These are phyloP conservation scores for Macrocentrus cingulum DNA, from an alignment of 1,140 invertebrate species.

Conservation along the genomic window DNA sequence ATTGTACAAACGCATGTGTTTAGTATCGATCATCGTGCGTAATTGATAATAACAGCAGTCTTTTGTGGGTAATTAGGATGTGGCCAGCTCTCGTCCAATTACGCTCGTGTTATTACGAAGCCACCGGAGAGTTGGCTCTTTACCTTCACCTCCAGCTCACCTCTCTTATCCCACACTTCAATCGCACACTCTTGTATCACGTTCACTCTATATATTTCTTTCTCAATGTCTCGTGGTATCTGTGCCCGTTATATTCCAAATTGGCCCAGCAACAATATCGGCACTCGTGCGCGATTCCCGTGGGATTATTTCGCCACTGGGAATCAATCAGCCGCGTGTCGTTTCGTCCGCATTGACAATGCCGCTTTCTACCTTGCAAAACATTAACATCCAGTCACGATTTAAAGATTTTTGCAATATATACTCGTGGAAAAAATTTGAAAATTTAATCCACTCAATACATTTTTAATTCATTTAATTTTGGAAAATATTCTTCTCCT, in stretches of 20 bases:
- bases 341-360: too few relatives aligned
- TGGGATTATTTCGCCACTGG: background rate
- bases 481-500: too few relatives aligned
- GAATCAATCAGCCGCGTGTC: conserved; percentile 21
- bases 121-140: conserved; percentile 33
- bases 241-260: background rate
- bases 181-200: background rate
- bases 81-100: conserved; percentile 39
- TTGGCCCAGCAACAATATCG: background rate
- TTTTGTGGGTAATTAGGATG: conserved; percentile 45
- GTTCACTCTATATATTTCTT: background rate
- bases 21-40: conserved; percentile 43
- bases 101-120: conserved; percentile 40
- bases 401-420: background rate
- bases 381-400: conserved; percentile 9
- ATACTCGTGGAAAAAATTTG: too few relatives aligned
- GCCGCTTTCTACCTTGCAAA: too few relatives aligned
- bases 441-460: too few relatives aligned
- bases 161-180: conserved; percentile 16
- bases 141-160: conserved; percentile 33
- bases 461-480: too few relatives aligned
- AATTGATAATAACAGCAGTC: conserved; percentile 50
- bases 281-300: background rate
- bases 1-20: conserved; percentile 16
- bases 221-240: too few relatives aligned